Evolutionary conservation across 2,888 invertebrate species (phyloP), one percentile per base, ranked within the genome.

Genomic region (Kuschelorhynchus macadamiae): DNA sequence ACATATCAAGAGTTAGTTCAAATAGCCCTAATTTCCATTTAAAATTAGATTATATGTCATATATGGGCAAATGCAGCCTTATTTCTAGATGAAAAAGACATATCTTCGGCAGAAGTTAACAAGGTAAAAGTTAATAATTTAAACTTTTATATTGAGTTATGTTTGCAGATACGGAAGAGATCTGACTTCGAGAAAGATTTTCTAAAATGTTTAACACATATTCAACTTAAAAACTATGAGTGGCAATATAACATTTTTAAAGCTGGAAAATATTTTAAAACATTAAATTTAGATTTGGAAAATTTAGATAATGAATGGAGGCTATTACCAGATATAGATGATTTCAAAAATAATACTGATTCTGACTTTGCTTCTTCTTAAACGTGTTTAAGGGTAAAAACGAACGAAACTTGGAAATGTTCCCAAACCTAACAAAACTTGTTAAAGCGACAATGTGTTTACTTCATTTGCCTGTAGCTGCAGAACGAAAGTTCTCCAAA

Each of bases 401-500:
- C 55, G 7, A 33, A 25, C 50, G 49, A 12, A 49, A 57, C 21
- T 36, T 52, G n/a, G 14, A 36, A 36, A 64, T 71, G 56, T 71
- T 65, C 57, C 68, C 65, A 32, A 42, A 61, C 44, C 39, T 71
- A 30, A 57, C 46, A 32, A 59, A 57, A 32, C 60, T 68, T 33
- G 5, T 63, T 11, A 64, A 64, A 47, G 67, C 41, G 18, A 46
- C 64, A 41, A 14, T 63, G 17, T 66, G 55, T 41, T 21, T 71
- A 14, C 71, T 67, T 4, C 71, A 71, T 42, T 68, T 64, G 1
- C 67, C 70, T n/a, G 62, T 62, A 12, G 46, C 50, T 30, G 67
- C 60, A 17, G 67, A 71, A 49, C 46, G 71, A 47, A 46, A 59
- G 9, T 71, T 71, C 57, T 69, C 69, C 5, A 50, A 69, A 59